Evolutionary conservation across 2,888 invertebrate genomes (phyloP).

Genomic region (Xylota sylvarum): DNA sequence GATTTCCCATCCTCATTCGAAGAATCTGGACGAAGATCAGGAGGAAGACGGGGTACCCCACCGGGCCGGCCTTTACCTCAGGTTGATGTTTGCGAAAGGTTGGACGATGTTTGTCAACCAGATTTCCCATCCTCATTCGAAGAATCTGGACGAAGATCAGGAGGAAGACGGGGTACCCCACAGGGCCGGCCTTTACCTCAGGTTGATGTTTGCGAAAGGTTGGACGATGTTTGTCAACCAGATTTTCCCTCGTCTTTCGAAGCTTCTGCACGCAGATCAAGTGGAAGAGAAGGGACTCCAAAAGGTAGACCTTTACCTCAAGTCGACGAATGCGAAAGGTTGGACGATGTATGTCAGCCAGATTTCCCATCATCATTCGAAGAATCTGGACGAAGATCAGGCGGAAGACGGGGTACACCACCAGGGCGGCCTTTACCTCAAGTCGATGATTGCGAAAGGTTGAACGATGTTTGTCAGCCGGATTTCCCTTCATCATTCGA

Average conservation of each 20-base stretch:
- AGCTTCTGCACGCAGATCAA: neutral
- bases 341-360: constrained; percentile 1
- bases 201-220: neutral
- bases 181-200: neutral
- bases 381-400: no score
- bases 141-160: neutral
- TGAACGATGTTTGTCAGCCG: neutral
- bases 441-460: neutral
- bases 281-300: neutral
- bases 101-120: constrained; percentile 24
- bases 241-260: neutral
- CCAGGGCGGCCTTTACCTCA: no score
- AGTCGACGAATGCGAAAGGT: neutral
- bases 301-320: neutral
- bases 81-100: neutral
- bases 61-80: neutral
- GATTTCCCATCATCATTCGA: constrained; percentile 14
- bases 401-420: no score
- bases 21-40: neutral
- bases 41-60: neutral
- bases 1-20: constrained; percentile 16
- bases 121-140: neutral
- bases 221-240: neutral
- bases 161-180: neutral
- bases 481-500: neutral